Conservation (phyloP, 2,888 invertebrate genomes). For the Ommatoiulus sabulosus region DNA sequence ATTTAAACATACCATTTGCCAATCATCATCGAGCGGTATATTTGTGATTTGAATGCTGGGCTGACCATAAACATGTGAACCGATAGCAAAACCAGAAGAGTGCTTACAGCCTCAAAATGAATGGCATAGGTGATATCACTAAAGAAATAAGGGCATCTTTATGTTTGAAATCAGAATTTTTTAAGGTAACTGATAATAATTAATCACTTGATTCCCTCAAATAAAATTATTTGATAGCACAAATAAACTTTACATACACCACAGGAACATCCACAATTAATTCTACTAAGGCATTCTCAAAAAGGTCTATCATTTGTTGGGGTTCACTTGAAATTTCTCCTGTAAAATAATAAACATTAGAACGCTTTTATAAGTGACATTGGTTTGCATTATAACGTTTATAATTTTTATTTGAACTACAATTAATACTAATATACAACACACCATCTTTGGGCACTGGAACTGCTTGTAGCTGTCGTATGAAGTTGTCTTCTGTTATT, state of each 20-base stretch:
- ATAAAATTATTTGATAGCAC: not conserved
- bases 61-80: conserved; percentile 85
- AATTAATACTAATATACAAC: not conserved
- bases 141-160: conserved; percentile 60
- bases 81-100: conserved; percentile 86
- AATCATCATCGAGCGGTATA: conserved; percentile 73
- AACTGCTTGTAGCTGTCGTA: conserved; percentile 81
- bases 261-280: conserved; percentile 86
- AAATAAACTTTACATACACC: conserved; percentile 72
- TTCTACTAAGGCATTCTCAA: conserved; percentile 82
- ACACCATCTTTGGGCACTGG: conserved; percentile 68
- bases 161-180: no score
- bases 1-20: conserved; percentile 67
- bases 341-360: conserved; percentile 53
- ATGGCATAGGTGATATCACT: conserved; percentile 86
- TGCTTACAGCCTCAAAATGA: conserved; percentile 89
- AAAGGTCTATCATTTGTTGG: conserved; percentile 74
- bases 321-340: conserved; percentile 61
- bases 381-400: not conserved
- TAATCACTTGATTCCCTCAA: conserved; percentile 4
- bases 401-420: not conserved
- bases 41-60: conserved; percentile 76
- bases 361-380: not conserved
- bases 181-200: no score
- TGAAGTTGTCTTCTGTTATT: conserved; percentile 87